Evolutionary conservation across 2,113 vertebrate genomes (phyloP).

Genomic region (Martes martes): DNA sequence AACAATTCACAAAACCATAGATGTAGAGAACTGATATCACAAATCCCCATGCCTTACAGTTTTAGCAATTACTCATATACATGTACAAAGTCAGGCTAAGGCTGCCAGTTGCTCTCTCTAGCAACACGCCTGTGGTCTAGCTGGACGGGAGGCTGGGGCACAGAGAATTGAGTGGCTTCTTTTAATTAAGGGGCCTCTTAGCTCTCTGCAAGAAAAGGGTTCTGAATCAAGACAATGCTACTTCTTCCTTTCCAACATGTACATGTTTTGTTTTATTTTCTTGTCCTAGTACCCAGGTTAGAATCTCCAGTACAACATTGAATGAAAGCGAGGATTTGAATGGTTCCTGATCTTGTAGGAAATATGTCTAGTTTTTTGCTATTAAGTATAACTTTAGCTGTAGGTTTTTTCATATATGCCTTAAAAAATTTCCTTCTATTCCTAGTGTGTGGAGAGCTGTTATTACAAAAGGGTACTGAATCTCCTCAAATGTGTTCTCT

Average conservation of each 20-base stretch:
- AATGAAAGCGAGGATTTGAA: not conserved
- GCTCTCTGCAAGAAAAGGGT: not conserved
- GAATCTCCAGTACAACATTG: not conserved
- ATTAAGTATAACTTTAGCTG: not conserved
- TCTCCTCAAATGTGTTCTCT: not conserved
- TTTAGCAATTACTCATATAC: not conserved
- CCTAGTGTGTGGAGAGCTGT: not conserved
- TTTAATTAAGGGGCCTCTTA: not conserved
- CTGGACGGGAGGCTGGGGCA: not conserved
- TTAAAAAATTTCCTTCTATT: not conserved
- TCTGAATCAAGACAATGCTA: not conserved
- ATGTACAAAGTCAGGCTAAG: not conserved
- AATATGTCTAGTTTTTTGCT: not conserved
- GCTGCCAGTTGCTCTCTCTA: not conserved
- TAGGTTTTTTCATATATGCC: not conserved
- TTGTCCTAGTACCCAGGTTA: not conserved
- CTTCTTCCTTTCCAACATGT: not conserved
- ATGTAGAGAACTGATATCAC: not conserved
- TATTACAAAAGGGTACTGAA: not conserved
- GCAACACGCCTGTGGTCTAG: no score
- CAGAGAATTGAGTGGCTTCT: not conserved
- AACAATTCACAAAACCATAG: not conserved
- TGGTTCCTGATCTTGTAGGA: not conserved
- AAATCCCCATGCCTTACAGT: not conserved
- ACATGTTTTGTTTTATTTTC: not conserved